Evolutionary conservation across 2,113 vertebrate species (phyloP).

Genomic region (Varanus salvator): DNA sequence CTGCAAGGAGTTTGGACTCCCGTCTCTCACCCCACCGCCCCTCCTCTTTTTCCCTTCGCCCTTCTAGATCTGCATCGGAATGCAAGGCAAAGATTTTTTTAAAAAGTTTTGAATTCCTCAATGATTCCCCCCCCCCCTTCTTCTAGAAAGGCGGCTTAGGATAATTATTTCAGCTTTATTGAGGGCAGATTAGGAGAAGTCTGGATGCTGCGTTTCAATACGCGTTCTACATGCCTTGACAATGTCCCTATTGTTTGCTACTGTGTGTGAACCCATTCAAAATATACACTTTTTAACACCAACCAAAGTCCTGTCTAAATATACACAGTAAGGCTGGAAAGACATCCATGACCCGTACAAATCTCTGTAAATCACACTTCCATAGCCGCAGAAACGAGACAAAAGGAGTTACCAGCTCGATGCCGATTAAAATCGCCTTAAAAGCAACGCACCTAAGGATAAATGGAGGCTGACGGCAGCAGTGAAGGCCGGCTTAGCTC

Average conservation of each 20-base stretch:
- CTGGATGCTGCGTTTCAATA: slow-evolving; percentile 89
- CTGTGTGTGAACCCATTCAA: slow-evolving; percentile 91
- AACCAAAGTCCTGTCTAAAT: slow-evolving; percentile 93
- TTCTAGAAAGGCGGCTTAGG: slow-evolving; percentile 96
- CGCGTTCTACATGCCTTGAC: slow-evolving; percentile 89
- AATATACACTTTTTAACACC: slow-evolving; percentile 95
- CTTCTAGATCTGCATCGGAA: slow-evolving; percentile 86
- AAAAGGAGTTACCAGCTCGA: slow-evolving; percentile 83
- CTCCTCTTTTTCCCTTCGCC: not conserved
- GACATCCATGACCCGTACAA: slow-evolving; percentile 89
- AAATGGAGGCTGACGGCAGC: slow-evolving; percentile 66
- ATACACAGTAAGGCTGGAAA: slow-evolving; percentile 87
- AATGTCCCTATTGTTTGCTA: slow-evolving; percentile 93
- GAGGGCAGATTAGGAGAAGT: slow-evolving; percentile 94
- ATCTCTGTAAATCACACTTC: slow-evolving; percentile 94
- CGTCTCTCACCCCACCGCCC: slow-evolving; percentile 65
- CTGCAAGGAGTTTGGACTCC: slow-evolving; percentile 76
- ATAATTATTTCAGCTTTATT: slow-evolving; percentile 98
- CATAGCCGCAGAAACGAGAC: slow-evolving; percentile 86
- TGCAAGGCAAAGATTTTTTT: slow-evolving; percentile 83
- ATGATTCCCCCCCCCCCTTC: slow-evolving; percentile 83
- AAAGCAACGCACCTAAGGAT: slow-evolving; percentile 81
- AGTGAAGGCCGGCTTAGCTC: slow-evolving; percentile 35
- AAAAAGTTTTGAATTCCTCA: slow-evolving; percentile 94
- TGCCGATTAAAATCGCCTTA: slow-evolving; percentile 84